Base-by-base conservation (phyloP, 1,140 invertebrate species). In the Melitaea cinxia region DNA sequence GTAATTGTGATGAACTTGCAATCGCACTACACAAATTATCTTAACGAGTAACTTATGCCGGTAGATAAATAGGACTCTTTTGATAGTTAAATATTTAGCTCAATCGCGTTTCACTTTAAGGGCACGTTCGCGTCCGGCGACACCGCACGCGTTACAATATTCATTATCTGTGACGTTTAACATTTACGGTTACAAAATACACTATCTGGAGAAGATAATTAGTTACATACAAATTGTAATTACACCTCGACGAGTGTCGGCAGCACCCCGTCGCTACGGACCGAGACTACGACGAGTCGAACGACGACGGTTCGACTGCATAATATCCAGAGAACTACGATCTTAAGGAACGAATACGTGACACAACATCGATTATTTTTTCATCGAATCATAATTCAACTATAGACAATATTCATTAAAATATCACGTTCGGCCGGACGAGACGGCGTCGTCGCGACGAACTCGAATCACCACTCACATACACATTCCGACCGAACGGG, bases 181-280 rank as follows among this genome's bases (percentile, higher is more conserved):
- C 58, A 59, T 52, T 58, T 47, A 47, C 55, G 37, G 23, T 57
- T 59, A 59, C 14, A 49, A 49, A 59, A 49, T 50, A 59, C 42
- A 50, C 23, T 49, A 59, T 50, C 57, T 35, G 57, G 45, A 50
- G 33, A 60, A 47, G 58, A 33, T 39, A 45, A 39, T 19, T 49
- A 47, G 39, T 33, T 33, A 47, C 26, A 49, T 49, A 33, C 21
- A 28, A 28, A 21, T 45, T 39, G 54, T 57, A 39, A 57, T 45
- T 30, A 45, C 42, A 45, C 17, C 7, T 21, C 30, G 9, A 21
- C 42, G 19, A 45, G 19, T 21, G 42, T 21, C 42, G 17, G 9
- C 9, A 19, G 23, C 37, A 9, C 3, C 9, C 23, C 21, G 42
- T 1, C 6, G 6, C 5, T 45, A 23, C 42, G 42, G 42, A 23